phyloP scores from a whole-genome alignment of 2,797 vertebrate species.

The Tokudaia muenninki region DNA sequence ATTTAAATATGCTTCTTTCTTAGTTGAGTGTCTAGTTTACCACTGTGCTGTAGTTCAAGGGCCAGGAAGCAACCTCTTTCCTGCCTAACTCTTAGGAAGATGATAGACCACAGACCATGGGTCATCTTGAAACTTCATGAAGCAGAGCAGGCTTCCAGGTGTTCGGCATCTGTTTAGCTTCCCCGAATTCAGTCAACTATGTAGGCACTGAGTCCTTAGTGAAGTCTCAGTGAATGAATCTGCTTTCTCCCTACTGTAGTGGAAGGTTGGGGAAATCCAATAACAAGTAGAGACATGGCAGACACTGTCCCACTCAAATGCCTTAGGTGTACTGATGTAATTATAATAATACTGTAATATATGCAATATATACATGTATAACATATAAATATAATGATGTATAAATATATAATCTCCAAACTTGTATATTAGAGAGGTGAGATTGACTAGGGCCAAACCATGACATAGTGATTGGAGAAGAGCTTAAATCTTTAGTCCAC shows the following conservation, averaged over 20 bases:
- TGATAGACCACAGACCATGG: not conserved
- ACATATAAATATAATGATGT: not conserved
- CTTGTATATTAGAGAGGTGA: not conserved
- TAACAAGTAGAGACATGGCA: no score
- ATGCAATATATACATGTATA: not conserved
- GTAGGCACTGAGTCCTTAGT: not conserved
- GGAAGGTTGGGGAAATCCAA: not conserved
- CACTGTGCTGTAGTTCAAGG: not conserved
- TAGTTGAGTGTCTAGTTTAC: not conserved
- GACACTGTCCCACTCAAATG: not conserved
- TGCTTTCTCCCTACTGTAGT: not conserved
- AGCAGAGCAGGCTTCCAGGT: not conserved
- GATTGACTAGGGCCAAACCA: not conserved
- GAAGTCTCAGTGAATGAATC: not conserved
- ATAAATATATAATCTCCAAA: not conserved
- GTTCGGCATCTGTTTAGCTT: not conserved
- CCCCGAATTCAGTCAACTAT: accelerated
- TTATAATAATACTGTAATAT: not conserved
- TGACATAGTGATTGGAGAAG: not conserved
- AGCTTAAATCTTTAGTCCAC: not conserved
- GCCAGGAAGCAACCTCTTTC: not conserved
- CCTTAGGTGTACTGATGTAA: not conserved
- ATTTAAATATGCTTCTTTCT: not conserved
- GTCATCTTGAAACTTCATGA: not conserved
- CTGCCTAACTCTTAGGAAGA: not conserved